Percentiles rank a stretch among this genome's conserved stretches.
Evolutionary conservation across 2,797 vertebrate species (phyloP).

Genomic region (Alcedo atthis): DNA sequence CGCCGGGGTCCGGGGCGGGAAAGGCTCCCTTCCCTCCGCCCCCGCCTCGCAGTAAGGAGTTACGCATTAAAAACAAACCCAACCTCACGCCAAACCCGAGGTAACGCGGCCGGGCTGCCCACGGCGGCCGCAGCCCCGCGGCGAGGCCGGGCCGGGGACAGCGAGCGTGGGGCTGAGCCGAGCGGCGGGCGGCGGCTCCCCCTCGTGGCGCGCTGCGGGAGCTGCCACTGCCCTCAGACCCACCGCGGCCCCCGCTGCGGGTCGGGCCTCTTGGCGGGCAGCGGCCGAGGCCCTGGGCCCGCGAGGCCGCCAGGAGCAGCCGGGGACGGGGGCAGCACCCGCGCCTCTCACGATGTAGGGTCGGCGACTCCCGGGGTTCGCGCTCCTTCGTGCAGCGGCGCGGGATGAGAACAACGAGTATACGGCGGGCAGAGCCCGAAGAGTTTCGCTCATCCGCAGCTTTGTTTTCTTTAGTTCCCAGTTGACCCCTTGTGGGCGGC

Average conservation of each 20-base stretch:
- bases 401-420: too few species aligned
- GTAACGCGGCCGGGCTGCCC: fast-evolving
- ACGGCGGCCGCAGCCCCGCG: background rate
- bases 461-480: too few species aligned
- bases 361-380: too few species aligned
- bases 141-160: too few species aligned
- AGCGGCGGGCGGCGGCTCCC: background rate
- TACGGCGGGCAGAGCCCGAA: background rate
- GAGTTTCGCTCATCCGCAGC: background rate
- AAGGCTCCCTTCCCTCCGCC: too few species aligned
- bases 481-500: too few species aligned
- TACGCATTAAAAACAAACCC: fast-evolving
- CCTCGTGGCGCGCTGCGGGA: background rate
- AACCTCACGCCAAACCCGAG: fast-evolving
- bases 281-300: background rate
- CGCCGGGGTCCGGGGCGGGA: too few species aligned
- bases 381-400: background rate
- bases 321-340: too few species aligned
- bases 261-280: too few species aligned
- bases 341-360: background rate
- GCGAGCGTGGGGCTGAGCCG: background rate
- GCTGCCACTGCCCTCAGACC: background rate
- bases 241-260: too few species aligned
- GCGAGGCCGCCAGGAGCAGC: too few species aligned
- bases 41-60: background rate